phyloP scores from a whole-genome alignment of 2,113 vertebrate genomes.

The Tinamus guttatus region DNA sequence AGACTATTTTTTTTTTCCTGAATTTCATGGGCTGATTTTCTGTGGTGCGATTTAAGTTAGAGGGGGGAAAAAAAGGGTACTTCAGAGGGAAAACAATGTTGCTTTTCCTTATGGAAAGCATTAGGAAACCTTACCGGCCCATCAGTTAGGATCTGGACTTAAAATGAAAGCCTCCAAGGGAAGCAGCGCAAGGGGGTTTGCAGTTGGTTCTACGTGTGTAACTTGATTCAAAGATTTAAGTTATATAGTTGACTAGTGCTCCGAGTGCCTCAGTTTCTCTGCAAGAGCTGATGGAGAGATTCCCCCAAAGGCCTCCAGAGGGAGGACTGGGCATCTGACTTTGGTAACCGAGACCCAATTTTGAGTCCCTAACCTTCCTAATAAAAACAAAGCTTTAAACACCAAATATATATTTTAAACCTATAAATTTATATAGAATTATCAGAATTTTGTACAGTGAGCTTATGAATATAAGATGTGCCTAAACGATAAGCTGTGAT shows the following conservation, averaged over 20 bases:
- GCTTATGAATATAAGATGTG: conserved; percentile 34
- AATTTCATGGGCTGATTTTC: background rate
- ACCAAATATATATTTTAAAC: background rate
- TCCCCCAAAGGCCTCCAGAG: background rate
- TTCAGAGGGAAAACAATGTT: background rate
- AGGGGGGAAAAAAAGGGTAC: background rate
- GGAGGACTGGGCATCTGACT: background rate
- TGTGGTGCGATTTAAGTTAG: background rate
- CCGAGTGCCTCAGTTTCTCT: background rate
- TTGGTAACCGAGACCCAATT: background rate
- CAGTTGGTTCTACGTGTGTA: background rate
- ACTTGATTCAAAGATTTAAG: background rate
- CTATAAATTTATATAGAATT: background rate
- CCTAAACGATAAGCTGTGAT: conserved; percentile 14
- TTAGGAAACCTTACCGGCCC: background rate
- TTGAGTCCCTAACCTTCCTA: background rate
- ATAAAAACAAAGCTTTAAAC: background rate
- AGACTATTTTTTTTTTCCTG: background rate
- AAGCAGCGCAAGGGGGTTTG: background rate
- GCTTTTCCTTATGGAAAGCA: background rate
- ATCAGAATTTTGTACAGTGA: background rate
- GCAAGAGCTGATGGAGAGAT: background rate
- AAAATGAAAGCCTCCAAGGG: background rate
- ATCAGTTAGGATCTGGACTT: background rate
- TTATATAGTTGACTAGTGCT: background rate